A percentile compares a stretch with the other conserved stretches of the same genome.
Evolutionary conservation across 2,888 invertebrate species (phyloP).

Genomic region (Helleia helle): DNA sequence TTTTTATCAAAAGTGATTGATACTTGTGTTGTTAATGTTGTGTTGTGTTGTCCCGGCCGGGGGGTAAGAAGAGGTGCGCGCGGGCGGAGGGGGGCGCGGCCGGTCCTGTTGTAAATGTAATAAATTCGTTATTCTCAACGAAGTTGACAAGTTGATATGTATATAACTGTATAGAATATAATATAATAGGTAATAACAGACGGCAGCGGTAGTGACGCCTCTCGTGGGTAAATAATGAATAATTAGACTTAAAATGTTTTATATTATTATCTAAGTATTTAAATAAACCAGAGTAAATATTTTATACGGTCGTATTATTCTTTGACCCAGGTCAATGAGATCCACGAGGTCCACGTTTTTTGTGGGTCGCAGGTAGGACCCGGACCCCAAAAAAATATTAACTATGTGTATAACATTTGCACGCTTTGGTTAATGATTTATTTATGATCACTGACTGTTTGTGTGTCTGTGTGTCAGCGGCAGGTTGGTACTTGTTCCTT

Average conservation of each 20-base stretch:
- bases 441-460: not conserved
- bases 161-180: constrained; percentile 33
- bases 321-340: constrained; percentile 44
- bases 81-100: too few relatives aligned
- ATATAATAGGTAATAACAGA: constrained; percentile 28
- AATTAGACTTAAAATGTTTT: constrained; percentile 61
- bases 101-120: constrained; percentile 33
- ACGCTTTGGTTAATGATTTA: constrained; percentile 2
- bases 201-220: constrained; percentile 34
- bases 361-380: constrained; percentile 32
- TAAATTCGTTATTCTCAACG: constrained; percentile 34
- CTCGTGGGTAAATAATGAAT: constrained; percentile 49
- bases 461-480: not conserved
- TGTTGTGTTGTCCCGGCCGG: not conserved
- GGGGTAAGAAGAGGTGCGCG: too few relatives aligned
- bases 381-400: not conserved
- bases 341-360: constrained; percentile 24
- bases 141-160: constrained; percentile 33
- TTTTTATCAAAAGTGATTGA: not conserved
- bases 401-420: constrained; percentile 1
- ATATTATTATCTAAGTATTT: constrained; percentile 64
- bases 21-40: not conserved
- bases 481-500: not conserved
- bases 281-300: constrained; percentile 67
- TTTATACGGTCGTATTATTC: constrained; percentile 57